Conservation (phyloP, 2,888 invertebrate species). For the Teinopalpus imperialis region DNA sequence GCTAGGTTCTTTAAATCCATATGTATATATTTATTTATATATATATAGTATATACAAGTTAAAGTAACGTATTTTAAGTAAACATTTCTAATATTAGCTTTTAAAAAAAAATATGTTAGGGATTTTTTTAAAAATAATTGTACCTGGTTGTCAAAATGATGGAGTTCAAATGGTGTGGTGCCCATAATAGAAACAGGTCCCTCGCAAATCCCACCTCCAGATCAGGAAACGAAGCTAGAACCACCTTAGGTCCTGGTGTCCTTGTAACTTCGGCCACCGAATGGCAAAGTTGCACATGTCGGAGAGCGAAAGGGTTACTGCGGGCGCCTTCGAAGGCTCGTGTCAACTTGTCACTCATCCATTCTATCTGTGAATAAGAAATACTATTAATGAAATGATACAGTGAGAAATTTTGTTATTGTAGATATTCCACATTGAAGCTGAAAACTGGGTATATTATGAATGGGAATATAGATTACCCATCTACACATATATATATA, state of each 20-base stretch:
- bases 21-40: no score
- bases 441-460: no score
- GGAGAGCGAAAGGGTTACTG: slow-evolving; percentile 97
- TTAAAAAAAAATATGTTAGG: no score
- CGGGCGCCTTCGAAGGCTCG: slow-evolving; percentile 94
- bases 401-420: no score
- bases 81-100: no score
- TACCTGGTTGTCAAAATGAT: slow-evolving; percentile 95
- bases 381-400: not conserved
- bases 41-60: no score
- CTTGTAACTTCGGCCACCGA: slow-evolving; percentile 90
- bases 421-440: no score
- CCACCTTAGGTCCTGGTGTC: slow-evolving; percentile 91
- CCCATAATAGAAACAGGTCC: slow-evolving; percentile 97
- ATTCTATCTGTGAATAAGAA: slow-evolving; percentile 88
- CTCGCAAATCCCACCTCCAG: slow-evolving; percentile 97
- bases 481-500: no score
- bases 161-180: slow-evolving; percentile 94
- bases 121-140: no score
- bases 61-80: no score
- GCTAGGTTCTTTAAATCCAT: no score
- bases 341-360: slow-evolving; percentile 99
- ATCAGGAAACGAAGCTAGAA: slow-evolving; percentile 96
- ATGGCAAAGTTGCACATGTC: slow-evolving; percentile 96
- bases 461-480: no score